A percentile compares a stretch with the other conserved stretches of the same genome.
Conservation (phyloP, 2,797 vertebrate species). For the Schizothorax lantsangensis region DNA sequence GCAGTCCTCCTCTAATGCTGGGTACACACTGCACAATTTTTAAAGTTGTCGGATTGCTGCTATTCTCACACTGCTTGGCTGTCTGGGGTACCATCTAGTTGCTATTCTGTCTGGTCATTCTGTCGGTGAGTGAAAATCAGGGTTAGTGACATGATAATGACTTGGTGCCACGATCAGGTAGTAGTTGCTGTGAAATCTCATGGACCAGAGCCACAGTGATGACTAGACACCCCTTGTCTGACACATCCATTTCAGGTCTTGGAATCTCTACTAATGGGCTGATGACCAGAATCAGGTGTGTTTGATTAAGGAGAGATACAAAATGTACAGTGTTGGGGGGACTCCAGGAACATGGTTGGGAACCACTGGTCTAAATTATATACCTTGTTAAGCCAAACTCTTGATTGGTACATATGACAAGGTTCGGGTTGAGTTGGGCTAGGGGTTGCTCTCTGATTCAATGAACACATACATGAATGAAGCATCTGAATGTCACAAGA, state of each 20-base stretch:
- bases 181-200: background rate
- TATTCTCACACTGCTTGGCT: too few relatives aligned
- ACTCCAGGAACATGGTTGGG: background rate
- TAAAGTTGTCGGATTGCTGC: background rate
- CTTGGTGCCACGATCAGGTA: background rate
- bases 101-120: too few relatives aligned
- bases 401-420: background rate
- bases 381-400: background rate
- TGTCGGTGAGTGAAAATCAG: too few relatives aligned
- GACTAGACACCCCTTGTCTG: background rate
- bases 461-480: background rate
- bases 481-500: background rate
- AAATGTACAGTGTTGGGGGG: background rate
- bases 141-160: background rate
- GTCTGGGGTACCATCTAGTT: too few relatives aligned
- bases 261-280: background rate
- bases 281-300: background rate
- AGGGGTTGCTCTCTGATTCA: background rate
- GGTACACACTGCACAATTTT: too few relatives aligned
- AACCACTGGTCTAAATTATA: background rate
- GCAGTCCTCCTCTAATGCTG: background rate
- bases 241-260: background rate
- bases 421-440: background rate
- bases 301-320: background rate
- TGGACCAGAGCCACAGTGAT: background rate